Evolutionary conservation across 2,797 vertebrate genomes (phyloP).

Genomic region (Pseudomugil gertrudae): DNA sequence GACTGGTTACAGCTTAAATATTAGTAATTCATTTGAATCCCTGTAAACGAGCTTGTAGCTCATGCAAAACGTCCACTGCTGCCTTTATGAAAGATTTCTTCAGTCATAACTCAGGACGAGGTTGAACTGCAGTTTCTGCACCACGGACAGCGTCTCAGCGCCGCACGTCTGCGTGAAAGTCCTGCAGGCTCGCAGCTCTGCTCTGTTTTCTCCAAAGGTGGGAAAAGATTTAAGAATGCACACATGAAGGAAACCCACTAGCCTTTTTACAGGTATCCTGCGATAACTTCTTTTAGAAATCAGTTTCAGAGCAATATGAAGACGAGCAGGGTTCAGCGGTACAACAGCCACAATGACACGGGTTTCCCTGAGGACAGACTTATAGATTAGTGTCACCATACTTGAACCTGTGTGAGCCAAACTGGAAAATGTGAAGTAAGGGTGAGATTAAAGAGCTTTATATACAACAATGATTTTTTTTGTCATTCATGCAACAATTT

Average conservation of each 20-base stretch:
- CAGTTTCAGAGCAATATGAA: constrained; percentile 27
- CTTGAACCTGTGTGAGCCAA: constrained; percentile 22
- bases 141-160: constrained; percentile 25
- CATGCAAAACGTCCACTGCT: too few species aligned
- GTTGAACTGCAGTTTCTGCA: constrained; percentile 37
- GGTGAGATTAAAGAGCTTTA: background rate
- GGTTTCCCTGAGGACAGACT: constrained; percentile 63
- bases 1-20: too few species aligned
- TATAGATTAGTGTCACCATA: constrained; percentile 18
- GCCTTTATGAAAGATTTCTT: too few species aligned
- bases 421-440: background rate
- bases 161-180: constrained; percentile 3
- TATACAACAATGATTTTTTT: background rate
- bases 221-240: constrained; percentile 30
- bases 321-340: constrained; percentile 43
- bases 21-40: too few species aligned
- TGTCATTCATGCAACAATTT: background rate
- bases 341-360: constrained; percentile 37
- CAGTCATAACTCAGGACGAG: constrained; percentile 13
- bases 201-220: constrained; percentile 15
- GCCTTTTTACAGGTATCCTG: constrained; percentile 25
- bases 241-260: constrained; percentile 14
- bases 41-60: too few species aligned
- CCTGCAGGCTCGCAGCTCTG: constrained; percentile 2
- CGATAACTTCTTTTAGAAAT: constrained; percentile 42